phyloP scores from a whole-genome alignment of 2,888 invertebrate species.

The Cerceris rybyensis region DNA sequence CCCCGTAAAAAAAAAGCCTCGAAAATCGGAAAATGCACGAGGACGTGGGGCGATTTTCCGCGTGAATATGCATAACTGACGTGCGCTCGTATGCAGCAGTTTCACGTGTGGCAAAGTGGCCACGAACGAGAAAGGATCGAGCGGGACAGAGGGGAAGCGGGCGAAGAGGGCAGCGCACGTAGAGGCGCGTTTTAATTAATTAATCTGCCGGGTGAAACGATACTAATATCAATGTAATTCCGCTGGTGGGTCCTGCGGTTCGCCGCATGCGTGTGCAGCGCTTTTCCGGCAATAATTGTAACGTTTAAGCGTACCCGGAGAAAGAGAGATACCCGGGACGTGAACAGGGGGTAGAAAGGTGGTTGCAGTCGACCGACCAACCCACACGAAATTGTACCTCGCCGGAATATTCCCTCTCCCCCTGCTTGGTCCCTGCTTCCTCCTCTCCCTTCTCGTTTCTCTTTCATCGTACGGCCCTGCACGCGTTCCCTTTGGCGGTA shows the following conservation, averaged over 20 bases:
- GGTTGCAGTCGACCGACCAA: slow-evolving; percentile 65
- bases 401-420: slow-evolving; percentile 53
- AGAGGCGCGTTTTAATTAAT: slow-evolving; percentile 79
- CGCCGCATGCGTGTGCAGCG: slow-evolving; percentile 73
- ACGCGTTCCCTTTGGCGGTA: slow-evolving; percentile 76
- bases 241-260: slow-evolving; percentile 74
- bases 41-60: slow-evolving; percentile 14
- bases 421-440: slow-evolving; percentile 11
- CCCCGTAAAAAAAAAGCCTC: neutral
- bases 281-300: slow-evolving; percentile 74
- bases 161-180: slow-evolving; percentile 16
- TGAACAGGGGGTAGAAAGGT: slow-evolving; percentile 51
- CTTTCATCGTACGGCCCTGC: slow-evolving; percentile 31
- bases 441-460: slow-evolving; percentile 23
- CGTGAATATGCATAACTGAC: slow-evolving; percentile 20
- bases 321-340: slow-evolving; percentile 11
- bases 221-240: slow-evolving; percentile 80
- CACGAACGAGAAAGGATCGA: slow-evolving; percentile 25
- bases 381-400: slow-evolving; percentile 64
- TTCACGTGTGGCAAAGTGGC: slow-evolving; percentile 37
- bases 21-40: neutral
- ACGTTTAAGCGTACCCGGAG: slow-evolving; percentile 64
- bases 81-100: slow-evolving; percentile 3
- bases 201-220: slow-evolving; percentile 77
- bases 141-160: slow-evolving; percentile 2